phyloP scores from a whole-genome alignment of 2,888 invertebrate species.

The Pachydiplax longipennis region DNA sequence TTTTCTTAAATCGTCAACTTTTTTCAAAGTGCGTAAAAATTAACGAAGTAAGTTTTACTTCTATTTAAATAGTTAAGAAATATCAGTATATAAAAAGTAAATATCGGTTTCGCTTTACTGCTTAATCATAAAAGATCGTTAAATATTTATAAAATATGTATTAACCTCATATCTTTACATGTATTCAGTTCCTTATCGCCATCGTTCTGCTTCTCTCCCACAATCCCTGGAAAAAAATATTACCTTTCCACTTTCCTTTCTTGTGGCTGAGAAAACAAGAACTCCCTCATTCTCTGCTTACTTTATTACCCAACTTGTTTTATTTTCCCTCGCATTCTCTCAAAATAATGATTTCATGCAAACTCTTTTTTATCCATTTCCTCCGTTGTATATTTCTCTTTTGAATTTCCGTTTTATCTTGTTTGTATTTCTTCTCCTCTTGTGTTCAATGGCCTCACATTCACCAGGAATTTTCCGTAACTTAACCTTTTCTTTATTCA shows the following conservation, averaged over 20 bases:
- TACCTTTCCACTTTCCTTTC: neutral
- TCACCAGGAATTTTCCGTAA: too few species aligned
- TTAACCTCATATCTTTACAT: too few species aligned
- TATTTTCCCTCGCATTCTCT: neutral
- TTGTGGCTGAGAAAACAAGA: neutral
- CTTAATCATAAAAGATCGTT: too few species aligned
- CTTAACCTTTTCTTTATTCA: too few species aligned
- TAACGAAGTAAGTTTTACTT: too few species aligned
- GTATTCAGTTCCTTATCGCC: neutral
- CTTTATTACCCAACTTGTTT: neutral
- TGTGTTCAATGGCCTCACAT: neutral
- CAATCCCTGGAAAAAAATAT: neutral
- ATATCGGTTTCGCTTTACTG: too few species aligned
- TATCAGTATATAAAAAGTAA: too few species aligned
- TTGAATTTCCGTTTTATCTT: neutral
- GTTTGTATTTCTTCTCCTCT: neutral
- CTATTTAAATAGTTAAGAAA: too few species aligned
- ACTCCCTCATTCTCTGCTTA: neutral
- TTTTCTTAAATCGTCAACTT: too few species aligned
- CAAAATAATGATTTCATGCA: neutral
- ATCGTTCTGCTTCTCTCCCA: neutral
- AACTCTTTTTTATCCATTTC: neutral
- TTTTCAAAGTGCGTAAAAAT: too few species aligned
- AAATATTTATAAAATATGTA: too few species aligned
- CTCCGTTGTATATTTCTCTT: neutral